A percentile compares a stretch with the other conserved stretches of the same genome.
Conservation (phyloP, 2,888 invertebrate genomes). For the Malthinus flaveolus region DNA sequence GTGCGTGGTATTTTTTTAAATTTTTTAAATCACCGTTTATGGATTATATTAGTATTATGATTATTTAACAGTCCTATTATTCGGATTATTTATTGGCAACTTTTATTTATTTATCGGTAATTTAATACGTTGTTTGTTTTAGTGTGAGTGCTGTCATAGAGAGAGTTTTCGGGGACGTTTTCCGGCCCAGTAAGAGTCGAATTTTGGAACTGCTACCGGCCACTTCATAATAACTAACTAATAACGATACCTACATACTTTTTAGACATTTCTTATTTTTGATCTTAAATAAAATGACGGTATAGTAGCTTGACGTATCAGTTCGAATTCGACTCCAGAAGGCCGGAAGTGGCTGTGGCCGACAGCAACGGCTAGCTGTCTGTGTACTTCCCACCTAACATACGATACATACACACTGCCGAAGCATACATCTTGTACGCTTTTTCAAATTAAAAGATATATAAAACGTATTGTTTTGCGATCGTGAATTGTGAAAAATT, state of each 20-base stretch:
- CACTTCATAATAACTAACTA: constrained; percentile 21
- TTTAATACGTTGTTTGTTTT: constrained; percentile 25
- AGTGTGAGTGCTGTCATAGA: constrained; percentile 51
- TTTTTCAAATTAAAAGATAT: constrained; percentile 13
- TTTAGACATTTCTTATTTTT: too few relatives aligned
- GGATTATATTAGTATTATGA: too few relatives aligned
- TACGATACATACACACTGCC: constrained; percentile 40
- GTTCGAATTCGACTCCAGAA: constrained; percentile 53
- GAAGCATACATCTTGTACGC: constrained; percentile 33
- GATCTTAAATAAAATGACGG: constrained; percentile 2
- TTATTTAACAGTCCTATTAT: not conserved
- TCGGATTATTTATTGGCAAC: constrained; percentile 18
- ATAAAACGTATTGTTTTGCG: too few relatives aligned
- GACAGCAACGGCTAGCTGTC: constrained; percentile 73
- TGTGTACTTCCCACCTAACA: constrained; percentile 55
- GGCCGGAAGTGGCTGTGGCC: constrained; percentile 59
- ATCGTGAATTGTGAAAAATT: too few relatives aligned
- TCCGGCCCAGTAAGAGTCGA: constrained; percentile 54
- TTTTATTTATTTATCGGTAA: constrained; percentile 28
- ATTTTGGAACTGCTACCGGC: constrained; percentile 52
- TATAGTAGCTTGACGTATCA: constrained; percentile 48
- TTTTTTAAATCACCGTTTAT: not conserved
- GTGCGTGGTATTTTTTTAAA: not conserved
- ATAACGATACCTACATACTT: constrained; percentile 5
- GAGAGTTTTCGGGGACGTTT: constrained; percentile 53